phyloP scores from a whole-genome alignment of 2,797 vertebrate species.

The Pithecia hirsuta region DNA sequence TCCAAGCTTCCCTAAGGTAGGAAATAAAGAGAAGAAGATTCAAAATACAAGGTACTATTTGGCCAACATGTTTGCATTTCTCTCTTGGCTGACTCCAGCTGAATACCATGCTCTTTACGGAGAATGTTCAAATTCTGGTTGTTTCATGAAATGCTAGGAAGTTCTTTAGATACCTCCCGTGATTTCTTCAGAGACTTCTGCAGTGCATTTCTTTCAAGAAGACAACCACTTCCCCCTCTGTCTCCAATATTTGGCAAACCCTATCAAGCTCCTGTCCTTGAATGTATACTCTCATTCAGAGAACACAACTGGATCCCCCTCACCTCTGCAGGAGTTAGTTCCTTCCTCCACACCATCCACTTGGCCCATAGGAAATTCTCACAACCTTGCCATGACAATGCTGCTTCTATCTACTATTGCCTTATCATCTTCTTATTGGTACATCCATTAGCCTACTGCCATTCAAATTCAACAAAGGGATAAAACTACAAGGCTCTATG shows the following conservation, averaged over 20 bases:
- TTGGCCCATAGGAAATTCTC: neutral
- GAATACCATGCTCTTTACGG: neutral
- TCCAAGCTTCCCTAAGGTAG: neutral
- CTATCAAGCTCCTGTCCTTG: neutral
- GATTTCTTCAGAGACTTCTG: neutral
- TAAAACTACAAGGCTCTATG: neutral
- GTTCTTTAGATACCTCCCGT: neutral
- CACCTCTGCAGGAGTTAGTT: too few relatives aligned
- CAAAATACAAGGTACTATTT: neutral
- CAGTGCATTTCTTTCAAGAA: neutral
- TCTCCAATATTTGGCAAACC: neutral
- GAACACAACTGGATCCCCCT: rapidly evolving
- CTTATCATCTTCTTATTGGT: neutral
- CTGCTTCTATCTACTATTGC: neutral
- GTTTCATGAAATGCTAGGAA: neutral
- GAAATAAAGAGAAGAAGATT: neutral
- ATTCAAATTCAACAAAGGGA: neutral
- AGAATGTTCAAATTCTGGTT: neutral
- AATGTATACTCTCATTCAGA: neutral
- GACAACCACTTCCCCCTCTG: neutral
- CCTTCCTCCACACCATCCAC: neutral
- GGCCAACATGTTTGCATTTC: neutral
- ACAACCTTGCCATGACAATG: neutral
- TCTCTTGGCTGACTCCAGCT: neutral
- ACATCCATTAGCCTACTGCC: neutral